These are phyloP conservation scores for Menidia menidia DNA, from an alignment of 2,797 vertebrate genomes.

Conservation along the genomic window DNA sequence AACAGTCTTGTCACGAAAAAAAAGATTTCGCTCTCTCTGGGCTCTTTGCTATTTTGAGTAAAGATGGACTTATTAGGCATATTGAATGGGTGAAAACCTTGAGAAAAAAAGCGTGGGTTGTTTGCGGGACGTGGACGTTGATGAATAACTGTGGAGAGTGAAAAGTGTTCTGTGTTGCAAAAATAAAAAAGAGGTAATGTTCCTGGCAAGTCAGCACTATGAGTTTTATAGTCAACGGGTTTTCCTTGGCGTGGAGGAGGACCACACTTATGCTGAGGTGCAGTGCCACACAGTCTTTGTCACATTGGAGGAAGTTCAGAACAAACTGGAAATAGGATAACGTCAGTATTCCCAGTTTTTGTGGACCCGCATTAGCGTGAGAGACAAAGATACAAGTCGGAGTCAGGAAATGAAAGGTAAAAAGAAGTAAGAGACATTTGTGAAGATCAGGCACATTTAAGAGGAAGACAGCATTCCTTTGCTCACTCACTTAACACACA, in stretches of 20 bases:
- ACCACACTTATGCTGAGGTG: slow-evolving; percentile 82
- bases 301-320: slow-evolving; percentile 81
- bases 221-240: slow-evolving; percentile 82
- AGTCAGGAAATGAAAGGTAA: slow-evolving; percentile 31
- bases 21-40: not conserved
- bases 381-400: slow-evolving; percentile 43
- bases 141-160: slow-evolving; percentile 69
- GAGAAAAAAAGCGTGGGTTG: slow-evolving; percentile 24
- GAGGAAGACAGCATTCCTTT: slow-evolving; percentile 27
- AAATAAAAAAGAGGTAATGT: slow-evolving; percentile 81
- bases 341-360: slow-evolving; percentile 76
- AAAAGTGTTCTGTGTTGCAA: slow-evolving; percentile 71
- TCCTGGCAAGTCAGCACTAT: slow-evolving; percentile 78
- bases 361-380: slow-evolving; percentile 36
- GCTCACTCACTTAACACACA: slow-evolving; percentile 17
- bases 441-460: slow-evolving; percentile 21
- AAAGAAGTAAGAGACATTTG: slow-evolving; percentile 33
- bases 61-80: slow-evolving; percentile 26
- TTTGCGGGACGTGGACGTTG: slow-evolving; percentile 59
- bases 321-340: slow-evolving; percentile 84
- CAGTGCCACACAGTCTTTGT: slow-evolving; percentile 82
- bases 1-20: slow-evolving; percentile 36
- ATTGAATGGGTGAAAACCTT: slow-evolving; percentile 22
- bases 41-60: slow-evolving; percentile 12
- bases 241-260: slow-evolving; percentile 77